Conservation (phyloP, 2,797 vertebrate species). For the Xiphorhynchus erythropygius region DNA sequence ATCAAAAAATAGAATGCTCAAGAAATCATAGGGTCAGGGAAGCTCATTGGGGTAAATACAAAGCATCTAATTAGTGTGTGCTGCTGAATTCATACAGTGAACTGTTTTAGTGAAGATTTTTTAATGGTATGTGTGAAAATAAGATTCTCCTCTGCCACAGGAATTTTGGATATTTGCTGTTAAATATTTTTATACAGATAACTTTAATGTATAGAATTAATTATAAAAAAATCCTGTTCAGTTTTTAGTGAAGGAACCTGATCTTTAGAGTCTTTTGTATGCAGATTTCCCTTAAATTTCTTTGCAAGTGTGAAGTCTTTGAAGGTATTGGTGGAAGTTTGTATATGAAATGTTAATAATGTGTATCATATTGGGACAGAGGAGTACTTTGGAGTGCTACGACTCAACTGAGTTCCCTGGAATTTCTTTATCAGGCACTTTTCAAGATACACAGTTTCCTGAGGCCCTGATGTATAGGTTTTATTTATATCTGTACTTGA, state of each 20-base stretch:
- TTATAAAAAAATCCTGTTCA: not conserved
- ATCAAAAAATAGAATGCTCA: not conserved
- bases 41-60: not conserved
- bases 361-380: not conserved
- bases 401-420: not conserved
- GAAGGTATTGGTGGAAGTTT: not conserved
- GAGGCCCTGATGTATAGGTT: not conserved
- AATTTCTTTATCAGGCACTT: not conserved
- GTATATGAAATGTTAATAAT: not conserved
- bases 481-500: not conserved
- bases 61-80: not conserved
- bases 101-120: constrained; percentile 18
- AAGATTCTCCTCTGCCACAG: not conserved
- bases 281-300: not conserved
- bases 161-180: not conserved
- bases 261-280: not conserved
- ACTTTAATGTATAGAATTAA: not conserved
- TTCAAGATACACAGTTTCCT: not conserved
- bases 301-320: not conserved
- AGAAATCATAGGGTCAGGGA: not conserved
- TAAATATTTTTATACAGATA: not conserved
- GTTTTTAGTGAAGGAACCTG: not conserved
- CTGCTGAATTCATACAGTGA: constrained; percentile 9
- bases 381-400: not conserved
- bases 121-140: not conserved